Evolutionary conservation across 1,140 invertebrate genomes (phyloP).

Genomic region (Vanessa atalanta): DNA sequence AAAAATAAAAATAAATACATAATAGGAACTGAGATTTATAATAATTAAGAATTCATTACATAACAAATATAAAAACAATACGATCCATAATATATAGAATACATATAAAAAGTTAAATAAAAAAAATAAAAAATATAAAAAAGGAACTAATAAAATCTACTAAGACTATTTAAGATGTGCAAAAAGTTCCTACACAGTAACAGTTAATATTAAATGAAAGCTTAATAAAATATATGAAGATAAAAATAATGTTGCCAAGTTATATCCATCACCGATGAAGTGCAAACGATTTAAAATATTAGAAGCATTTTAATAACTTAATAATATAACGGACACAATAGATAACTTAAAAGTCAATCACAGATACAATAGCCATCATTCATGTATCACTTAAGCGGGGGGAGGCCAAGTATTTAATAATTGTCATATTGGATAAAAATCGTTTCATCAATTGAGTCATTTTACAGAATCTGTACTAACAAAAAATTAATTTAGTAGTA

Average conservation of each 20-base stretch:
- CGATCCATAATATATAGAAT: not conserved
- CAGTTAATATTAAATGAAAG: no score
- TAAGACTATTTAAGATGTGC: not conserved
- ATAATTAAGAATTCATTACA: no score
- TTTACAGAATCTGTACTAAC: no score
- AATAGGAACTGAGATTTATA: no score
- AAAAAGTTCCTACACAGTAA: not conserved
- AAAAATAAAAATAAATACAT: no score
- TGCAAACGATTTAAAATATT: constrained; percentile 19
- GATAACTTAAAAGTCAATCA: not conserved
- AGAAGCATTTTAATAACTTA: constrained; percentile 14
- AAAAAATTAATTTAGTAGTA: no score
- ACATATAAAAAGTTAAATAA: not conserved
- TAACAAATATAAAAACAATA: not conserved
- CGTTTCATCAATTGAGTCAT: no score
- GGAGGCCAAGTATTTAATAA: not conserved
- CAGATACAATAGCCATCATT: not conserved
- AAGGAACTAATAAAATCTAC: not conserved
- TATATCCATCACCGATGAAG: constrained; percentile 22
- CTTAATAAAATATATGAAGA: no score
- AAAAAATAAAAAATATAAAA: not conserved
- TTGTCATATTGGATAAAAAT: no score
- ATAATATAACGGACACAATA: not conserved
- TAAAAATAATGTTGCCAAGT: not conserved
- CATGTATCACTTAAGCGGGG: not conserved